Evolutionary conservation across 2,888 invertebrate species (phyloP), one percentile per base, ranked within the genome.

Genomic region (Nephrotoma appendiculata): DNA sequence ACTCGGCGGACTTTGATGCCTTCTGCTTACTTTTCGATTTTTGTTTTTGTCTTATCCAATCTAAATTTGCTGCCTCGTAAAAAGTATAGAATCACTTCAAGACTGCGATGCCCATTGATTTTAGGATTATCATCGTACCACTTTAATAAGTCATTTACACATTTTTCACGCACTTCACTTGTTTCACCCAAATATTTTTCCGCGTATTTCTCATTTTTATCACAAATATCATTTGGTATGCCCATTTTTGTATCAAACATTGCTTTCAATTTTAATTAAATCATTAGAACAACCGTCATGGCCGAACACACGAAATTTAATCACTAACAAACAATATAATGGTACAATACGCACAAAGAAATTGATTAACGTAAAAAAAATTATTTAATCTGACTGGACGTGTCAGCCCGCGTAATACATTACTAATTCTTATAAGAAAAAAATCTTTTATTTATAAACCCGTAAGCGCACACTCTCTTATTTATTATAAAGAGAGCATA

Each of bases 41-140:
- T 95, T 86, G 89, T 90, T 89, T 94, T 94, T 1, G 94, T 92
- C 88, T 92, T 92, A 2, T 93, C 93, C 5, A 93, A 87, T 89
- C 94, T 91, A 89, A 93, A 94, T 90, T 95, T 95, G 89, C 94
- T 93, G 43, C 93, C 93, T 84, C 94, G 91, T 86, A 95, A 89
- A 89, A 95, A 95, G 31, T 93, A 91, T 31, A 93, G 88, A 86
- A 95, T 91, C 85, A 92, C 92, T 87, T 92, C 91, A 45, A 92
- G 92, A 88, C 94, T 93, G 89, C 90, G 89, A 86, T 91, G 90
- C 0, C 91, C 92, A 87, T 92, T 91, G 19, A 93, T 89, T 71
- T 90, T 88, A 4, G 91, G 91, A 88, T 92, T 92, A 86, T 91
- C 91, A 6, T 89, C 88, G 6, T 93, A 88, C 93, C 93, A 93